Evolutionary conservation across 1,140 invertebrate genomes (phyloP), one percentile per base, ranked within the genome.

Genomic region (Idris sp.): DNA sequence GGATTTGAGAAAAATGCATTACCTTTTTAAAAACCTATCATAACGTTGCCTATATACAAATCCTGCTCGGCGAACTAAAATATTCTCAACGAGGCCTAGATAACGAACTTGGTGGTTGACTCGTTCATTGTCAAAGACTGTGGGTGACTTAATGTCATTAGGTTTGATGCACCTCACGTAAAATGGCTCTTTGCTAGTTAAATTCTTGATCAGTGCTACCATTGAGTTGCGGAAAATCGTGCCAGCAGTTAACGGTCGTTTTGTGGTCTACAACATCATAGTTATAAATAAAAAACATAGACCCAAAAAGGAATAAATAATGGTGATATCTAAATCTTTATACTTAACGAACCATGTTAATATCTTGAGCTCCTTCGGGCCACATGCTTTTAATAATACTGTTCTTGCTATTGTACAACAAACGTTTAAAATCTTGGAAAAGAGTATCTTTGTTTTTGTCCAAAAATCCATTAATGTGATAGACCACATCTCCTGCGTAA

Each of bases 161-260:
- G 97, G 97, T 84, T 99, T 99, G 69, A 98, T 92, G 83, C 96
- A 98, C 35, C 97, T 91, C n/a, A 98, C 95, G 88, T 98, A 98
- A 87, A 96, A 97, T 0, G 97, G 97, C 79, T 97, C 96, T 89
- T 98, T 98, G 81, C 91, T 94, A 6, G 92, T 91, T 72, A 99
- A 87, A 40, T 95, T 97, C 40, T 94, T 91, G 1, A 98, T 95
- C 15, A 99, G 88, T 18, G 93, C 92, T 46, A 94, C 89, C 94
- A 99, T 98, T 1, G 97, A 98, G 79, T 93, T 96, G 83, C 97
- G 96, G 90, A 99, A 99, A 25, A 97, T 88, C 0, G 95, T 96
- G 18, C 96, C 97, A 19, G 97, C 97, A 0, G 97, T 98, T 16
- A 94, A 89, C 0, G 97, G 97, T 22, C 97, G 89, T 82, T 97